Conservation (phyloP, 2,797 vertebrate genomes). For the Chiroxiphia lanceolata region DNA sequence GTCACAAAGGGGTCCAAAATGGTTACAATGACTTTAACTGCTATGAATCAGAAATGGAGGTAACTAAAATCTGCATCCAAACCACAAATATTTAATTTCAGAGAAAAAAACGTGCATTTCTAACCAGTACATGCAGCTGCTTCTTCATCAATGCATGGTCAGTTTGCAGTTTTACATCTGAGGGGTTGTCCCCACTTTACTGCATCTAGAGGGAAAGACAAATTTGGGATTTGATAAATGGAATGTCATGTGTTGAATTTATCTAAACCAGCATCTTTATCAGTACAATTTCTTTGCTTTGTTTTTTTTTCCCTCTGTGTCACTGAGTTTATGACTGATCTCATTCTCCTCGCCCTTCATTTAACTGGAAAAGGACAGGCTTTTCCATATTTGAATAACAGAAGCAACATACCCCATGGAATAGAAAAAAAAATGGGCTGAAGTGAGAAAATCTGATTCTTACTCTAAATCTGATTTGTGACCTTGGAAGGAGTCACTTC, state of each 20-base stretch:
- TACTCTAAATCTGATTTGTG: not conserved
- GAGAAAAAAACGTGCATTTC: not conserved
- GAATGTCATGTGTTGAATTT: not conserved
- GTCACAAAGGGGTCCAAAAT: not conserved
- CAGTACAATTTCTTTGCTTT: not conserved
- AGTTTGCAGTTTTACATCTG: not conserved
- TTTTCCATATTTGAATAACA: not conserved
- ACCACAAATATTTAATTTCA: not conserved
- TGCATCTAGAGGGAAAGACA: slow-evolving; percentile 44
- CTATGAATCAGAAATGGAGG: not conserved
- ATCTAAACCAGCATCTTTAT: not conserved
- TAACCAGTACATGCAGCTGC: slow-evolving; percentile 37
- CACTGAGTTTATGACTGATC: not conserved
- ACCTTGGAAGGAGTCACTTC: not conserved
- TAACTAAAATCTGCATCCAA: not conserved
- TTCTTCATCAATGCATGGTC: not conserved
- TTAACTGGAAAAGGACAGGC: not conserved
- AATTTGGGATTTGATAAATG: not conserved
- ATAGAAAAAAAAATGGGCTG: not conserved
- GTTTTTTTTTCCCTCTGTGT: not conserved
- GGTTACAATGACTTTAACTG: not conserved
- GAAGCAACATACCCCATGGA: not conserved
- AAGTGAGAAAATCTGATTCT: not conserved
- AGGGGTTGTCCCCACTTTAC: slow-evolving; percentile 3
- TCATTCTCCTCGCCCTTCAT: not conserved